Base-by-base conservation (phyloP, 2,797 vertebrate genomes). In the Silurus aristotelis region DNA sequence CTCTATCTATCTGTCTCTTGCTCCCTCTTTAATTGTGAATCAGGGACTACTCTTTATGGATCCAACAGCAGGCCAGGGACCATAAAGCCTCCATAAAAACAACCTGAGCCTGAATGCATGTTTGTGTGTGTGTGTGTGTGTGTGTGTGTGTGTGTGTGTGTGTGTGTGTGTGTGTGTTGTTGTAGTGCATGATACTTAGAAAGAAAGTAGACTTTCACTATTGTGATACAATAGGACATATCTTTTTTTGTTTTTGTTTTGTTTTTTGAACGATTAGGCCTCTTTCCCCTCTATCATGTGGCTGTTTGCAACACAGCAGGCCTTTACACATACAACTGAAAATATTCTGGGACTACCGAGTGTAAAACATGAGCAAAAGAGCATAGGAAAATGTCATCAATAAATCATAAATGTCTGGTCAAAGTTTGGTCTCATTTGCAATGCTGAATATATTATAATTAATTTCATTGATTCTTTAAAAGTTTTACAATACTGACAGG, bases 41-140 rank as follows among this genome's bases (percentile, higher is more conserved):
- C 85, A 85, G 84, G 80, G 83, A 89, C 79, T 87, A 84, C 73
- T 85, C 73, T 91, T 90, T 90, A 89, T 87, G 83, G 80, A 60
- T 70, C 20, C 78, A 88, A 92, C 93, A 94, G 93, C 93, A 93
- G 92, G 92, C 91, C 87, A 85, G 90, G 88, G 90, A 91, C 89
- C 86, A 80, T 94, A 94, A 94, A 94, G 87, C 85, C 85, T 88
- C 91, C 88, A 93, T 94, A 93, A 94, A 94, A 87, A 83, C 91
- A 89, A 91, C 88, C 89, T 91, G 90, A 89, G 90, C 9, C 61
- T 12, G 38, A 12, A 38, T 71, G 31, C 43, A 6, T 68, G 27
- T 71, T 87, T 89, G 81, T 73, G 48, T 67, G n/a, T 46, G 12
- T 72, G 58, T 79, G 0, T 60, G 58, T 38, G 8, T 58, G 22